Evolutionary conservation across 2,113 vertebrate genomes (phyloP).

Genomic region (Isurus oxyrinchus): DNA sequence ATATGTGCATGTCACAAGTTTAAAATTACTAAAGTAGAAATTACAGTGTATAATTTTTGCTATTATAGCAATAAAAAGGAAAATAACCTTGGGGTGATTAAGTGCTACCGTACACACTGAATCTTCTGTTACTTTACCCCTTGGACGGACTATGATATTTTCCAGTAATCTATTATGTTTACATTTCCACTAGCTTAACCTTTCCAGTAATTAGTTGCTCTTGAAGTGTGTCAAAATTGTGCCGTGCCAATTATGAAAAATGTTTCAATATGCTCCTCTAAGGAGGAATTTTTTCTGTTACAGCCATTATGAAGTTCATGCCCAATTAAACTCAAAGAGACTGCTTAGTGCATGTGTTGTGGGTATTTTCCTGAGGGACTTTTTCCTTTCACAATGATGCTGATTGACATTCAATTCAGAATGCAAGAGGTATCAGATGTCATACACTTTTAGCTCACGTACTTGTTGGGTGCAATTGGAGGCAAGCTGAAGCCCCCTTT

Average conservation of each 20-base stretch:
- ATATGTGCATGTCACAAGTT: neutral
- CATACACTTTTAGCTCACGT: neutral
- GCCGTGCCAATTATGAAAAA: constrained; percentile 30
- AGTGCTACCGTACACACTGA: constrained; percentile 31
- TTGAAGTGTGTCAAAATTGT: constrained; percentile 35
- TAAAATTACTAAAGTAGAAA: constrained; percentile 12
- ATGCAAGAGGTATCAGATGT: neutral
- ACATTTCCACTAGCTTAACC: constrained; percentile 29
- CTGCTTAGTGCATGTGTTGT: constrained; percentile 23
- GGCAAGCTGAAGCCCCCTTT: neutral
- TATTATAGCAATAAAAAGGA: constrained; percentile 17
- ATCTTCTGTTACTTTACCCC: constrained; percentile 15
- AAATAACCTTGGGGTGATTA: constrained; percentile 35
- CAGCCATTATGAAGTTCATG: constrained; percentile 14
- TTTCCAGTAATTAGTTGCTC: constrained; percentile 37
- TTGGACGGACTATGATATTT: constrained; percentile 15
- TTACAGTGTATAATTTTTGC: constrained; percentile 11
- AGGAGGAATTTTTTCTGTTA: constrained; percentile 9
- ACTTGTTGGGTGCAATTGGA: neutral
- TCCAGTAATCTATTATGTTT: constrained; percentile 34
- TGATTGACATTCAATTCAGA: constrained; percentile 35
- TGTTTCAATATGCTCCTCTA: constrained; percentile 36
- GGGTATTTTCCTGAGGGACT: constrained; percentile 18
- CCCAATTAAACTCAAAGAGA: constrained; percentile 10
- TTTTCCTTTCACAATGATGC: constrained; percentile 26